phyloP scores from a whole-genome alignment of 2,888 invertebrate species.

The Yponomeuta plumbellus region DNA sequence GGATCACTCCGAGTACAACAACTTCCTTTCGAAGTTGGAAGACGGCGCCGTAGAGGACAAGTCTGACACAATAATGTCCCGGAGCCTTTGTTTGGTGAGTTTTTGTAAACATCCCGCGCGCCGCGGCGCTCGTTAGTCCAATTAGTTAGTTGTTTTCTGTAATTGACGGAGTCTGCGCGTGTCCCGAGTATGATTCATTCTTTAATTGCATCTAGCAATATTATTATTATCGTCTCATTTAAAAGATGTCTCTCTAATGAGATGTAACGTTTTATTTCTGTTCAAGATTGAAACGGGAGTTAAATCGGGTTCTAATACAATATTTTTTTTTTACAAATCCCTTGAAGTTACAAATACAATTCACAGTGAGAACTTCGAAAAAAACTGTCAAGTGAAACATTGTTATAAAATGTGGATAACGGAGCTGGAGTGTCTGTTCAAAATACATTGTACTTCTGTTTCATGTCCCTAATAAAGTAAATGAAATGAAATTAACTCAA shows the following conservation, averaged over 20 bases:
- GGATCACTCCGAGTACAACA: conserved; percentile 47
- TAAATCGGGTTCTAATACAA: no score
- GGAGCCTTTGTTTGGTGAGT: conserved; percentile 73
- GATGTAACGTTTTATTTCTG: conserved; percentile 6
- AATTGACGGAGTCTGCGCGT: neutral
- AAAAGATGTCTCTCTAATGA: neutral
- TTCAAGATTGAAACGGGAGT: neutral
- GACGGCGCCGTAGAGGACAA: conserved; percentile 50
- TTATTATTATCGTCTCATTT: neutral
- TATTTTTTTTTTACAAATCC: neutral
- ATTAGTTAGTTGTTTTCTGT: neutral
- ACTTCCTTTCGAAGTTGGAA: conserved; percentile 54
- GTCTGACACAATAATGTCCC: conserved; percentile 66
- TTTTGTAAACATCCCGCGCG: conserved; percentile 49
- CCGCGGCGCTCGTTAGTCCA: neutral
- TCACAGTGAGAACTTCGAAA: no score
- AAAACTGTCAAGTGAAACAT: no score
- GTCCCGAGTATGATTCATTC: neutral
- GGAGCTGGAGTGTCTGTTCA: no score
- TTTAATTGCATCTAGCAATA: neutral
- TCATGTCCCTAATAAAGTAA: no score
- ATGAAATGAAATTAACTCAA: no score
- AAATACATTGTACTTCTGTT: no score
- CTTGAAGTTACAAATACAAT: no score
- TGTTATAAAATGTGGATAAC: no score